phyloP scores from a whole-genome alignment of 2,113 vertebrate species.

The Catharus bicknelli region DNA sequence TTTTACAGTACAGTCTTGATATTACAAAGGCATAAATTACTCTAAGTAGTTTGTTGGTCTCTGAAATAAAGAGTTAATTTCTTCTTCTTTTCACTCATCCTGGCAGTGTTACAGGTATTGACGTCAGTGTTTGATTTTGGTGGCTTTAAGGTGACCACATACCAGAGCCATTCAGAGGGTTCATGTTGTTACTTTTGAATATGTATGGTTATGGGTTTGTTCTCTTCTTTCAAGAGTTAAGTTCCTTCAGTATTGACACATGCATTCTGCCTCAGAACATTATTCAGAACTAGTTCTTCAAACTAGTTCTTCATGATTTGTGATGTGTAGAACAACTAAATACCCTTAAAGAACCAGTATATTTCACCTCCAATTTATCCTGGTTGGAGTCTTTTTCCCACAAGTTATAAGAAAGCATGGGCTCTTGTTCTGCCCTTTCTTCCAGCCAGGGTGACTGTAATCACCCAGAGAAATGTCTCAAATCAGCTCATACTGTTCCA shows the following conservation, averaged over 20 bases:
- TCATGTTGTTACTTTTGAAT: neutral
- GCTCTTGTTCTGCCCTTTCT: neutral
- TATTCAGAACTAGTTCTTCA: neutral
- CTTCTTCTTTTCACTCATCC: neutral
- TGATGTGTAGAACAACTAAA: neutral
- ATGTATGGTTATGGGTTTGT: neutral
- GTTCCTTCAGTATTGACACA: neutral
- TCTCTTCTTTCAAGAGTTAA: neutral
- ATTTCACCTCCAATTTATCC: neutral
- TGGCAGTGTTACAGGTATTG: neutral
- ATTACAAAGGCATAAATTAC: neutral
- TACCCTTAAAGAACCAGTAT: neutral
- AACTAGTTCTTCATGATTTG: neutral
- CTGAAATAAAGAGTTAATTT: neutral
- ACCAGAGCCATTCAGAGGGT: neutral
- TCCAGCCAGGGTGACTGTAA: no score
- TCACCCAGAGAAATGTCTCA: neutral
- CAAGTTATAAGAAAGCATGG: neutral
- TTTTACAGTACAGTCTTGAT: neutral
- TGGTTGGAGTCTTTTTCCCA: neutral
- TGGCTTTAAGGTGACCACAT: neutral
- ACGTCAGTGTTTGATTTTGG: neutral
- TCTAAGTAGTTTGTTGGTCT: neutral
- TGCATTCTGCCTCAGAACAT: neutral
- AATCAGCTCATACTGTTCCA: neutral